These are phyloP conservation scores for Leucosticte australis DNA, from an alignment of 2,113 vertebrate species.

Conservation along the genomic window DNA sequence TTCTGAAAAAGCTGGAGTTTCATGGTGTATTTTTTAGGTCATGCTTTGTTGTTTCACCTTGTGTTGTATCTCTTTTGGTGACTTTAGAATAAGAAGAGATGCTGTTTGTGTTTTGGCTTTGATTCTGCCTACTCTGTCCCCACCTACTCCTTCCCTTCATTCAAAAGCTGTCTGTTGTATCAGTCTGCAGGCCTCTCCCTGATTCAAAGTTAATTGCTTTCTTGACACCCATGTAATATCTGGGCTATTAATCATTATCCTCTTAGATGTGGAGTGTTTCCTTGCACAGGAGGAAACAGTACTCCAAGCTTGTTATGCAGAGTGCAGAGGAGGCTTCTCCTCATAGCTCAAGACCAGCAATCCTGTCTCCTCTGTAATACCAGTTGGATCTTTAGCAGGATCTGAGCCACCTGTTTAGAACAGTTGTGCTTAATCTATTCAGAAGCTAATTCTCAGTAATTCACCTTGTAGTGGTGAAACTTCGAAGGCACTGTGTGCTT, in stretches of 20 bases:
- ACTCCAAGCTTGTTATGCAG: neutral
- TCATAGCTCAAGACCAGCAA: neutral
- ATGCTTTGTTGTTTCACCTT: neutral
- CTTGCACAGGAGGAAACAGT: neutral
- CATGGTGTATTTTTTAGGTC: neutral
- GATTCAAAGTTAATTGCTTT: conserved; percentile 34
- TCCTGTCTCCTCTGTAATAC: neutral
- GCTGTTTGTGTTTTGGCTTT: neutral
- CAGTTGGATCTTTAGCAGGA: neutral
- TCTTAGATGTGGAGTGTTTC: conserved; percentile 2
- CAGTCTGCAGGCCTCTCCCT: neutral
- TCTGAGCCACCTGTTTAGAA: neutral
- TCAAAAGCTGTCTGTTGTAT: neutral
- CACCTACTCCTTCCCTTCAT: neutral
- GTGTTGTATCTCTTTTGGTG: neutral
- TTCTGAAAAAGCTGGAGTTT: neutral
- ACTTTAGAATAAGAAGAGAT: neutral
- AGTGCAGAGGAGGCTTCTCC: neutral
- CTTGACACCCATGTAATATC: neutral
- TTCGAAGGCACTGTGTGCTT: neutral
- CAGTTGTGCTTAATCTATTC: neutral
- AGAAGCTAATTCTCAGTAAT: neutral
- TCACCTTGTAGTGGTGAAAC: neutral
- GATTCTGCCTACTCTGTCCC: neutral
- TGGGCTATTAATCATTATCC: conserved; percentile 11